Evolutionary conservation across 2,797 vertebrate genomes (phyloP).

Genomic region (Avahi laniger): DNA sequence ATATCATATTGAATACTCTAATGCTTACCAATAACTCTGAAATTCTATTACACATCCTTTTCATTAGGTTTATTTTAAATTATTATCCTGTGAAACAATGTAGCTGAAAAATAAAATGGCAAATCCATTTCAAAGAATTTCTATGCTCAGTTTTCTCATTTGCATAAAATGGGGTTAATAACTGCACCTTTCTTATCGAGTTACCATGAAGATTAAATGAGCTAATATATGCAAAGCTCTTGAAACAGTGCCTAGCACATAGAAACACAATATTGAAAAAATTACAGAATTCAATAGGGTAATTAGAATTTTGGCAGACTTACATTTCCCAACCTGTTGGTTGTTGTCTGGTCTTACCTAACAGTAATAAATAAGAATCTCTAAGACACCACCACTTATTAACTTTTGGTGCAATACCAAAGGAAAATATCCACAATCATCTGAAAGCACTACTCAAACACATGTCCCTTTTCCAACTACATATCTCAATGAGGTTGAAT

Average conservation of each 20-base stretch:
- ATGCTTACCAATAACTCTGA: background rate
- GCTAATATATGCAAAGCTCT: background rate
- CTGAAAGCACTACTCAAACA: background rate
- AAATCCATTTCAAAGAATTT: background rate
- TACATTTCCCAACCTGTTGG: background rate
- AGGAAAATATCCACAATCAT: background rate
- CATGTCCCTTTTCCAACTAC: background rate
- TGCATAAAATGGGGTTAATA: background rate
- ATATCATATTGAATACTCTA: no score
- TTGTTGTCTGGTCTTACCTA: background rate
- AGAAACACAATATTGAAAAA: background rate
- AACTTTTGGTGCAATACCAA: background rate
- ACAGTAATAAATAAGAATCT: background rate
- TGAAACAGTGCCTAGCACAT: background rate
- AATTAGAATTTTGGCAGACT: background rate
- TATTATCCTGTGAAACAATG: background rate
- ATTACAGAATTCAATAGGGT: background rate
- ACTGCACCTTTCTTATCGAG: background rate
- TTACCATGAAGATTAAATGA: background rate
- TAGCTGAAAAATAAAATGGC: background rate
- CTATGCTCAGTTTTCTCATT: background rate
- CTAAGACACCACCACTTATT: background rate
- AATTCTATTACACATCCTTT: background rate
- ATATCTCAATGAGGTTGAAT: background rate
- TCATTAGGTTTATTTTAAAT: slow-evolving; percentile 18